phyloP scores from a whole-genome alignment of 2,888 invertebrate genomes.

The Odontothrips loti region DNA sequence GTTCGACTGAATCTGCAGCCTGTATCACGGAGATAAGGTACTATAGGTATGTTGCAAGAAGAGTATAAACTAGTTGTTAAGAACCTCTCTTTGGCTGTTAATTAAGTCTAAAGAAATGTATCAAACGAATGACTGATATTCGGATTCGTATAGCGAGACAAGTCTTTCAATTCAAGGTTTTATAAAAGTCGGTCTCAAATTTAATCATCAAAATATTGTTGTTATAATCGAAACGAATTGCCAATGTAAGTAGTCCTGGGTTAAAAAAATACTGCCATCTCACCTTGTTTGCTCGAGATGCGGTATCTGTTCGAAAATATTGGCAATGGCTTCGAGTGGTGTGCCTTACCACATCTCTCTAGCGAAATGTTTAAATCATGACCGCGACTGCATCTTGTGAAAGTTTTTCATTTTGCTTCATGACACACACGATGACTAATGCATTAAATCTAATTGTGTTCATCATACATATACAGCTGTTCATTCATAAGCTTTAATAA shows the following conservation, averaged over 20 bases:
- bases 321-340: slow-evolving; percentile 24
- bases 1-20: slow-evolving; percentile 25
- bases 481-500: slow-evolving; percentile 27
- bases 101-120: slow-evolving; percentile 25
- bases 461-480: slow-evolving; percentile 26
- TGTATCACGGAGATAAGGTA: slow-evolving; percentile 25
- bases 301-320: slow-evolving; percentile 20
- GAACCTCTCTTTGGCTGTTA: slow-evolving; percentile 26
- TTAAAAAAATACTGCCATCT: slow-evolving; percentile 18
- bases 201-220: slow-evolving; percentile 23
- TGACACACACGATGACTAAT: slow-evolving; percentile 22
- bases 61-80: slow-evolving; percentile 11
- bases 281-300: slow-evolving; percentile 22
- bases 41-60: slow-evolving; percentile 20
- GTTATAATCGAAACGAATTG: slow-evolving; percentile 21
- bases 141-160: slow-evolving; percentile 24
- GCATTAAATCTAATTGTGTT: slow-evolving; percentile 27
- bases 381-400: slow-evolving; percentile 21
- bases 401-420: slow-evolving; percentile 26
- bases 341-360: slow-evolving; percentile 26
- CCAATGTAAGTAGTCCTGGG: slow-evolving; percentile 16
- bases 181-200: slow-evolving; percentile 24
- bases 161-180: slow-evolving; percentile 23
- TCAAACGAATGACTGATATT: slow-evolving; percentile 26
- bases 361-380: slow-evolving; percentile 11